Evolutionary conservation across 2,888 invertebrate genomes (phyloP).

Genomic region (Seira musarum): DNA sequence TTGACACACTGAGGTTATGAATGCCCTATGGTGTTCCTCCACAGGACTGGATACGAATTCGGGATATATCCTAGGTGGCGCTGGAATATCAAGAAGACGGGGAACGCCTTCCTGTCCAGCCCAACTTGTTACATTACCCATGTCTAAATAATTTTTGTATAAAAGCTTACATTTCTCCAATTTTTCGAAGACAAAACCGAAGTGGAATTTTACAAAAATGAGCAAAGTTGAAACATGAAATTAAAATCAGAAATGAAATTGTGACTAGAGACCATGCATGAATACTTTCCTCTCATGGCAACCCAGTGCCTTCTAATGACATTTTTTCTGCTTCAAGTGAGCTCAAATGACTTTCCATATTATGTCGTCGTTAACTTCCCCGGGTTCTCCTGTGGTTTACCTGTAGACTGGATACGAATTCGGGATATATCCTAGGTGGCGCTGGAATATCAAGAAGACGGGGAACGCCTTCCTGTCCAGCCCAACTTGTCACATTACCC

Average conservation of each 20-base stretch:
- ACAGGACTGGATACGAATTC: slow-evolving; percentile 38
- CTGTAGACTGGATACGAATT: slow-evolving; percentile 33
- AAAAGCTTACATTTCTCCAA: no score
- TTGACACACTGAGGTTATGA: slow-evolving; percentile 28
- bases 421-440: slow-evolving; percentile 24
- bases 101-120: neutral
- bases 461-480: neutral
- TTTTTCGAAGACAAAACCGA: no score
- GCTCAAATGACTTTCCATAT: no score
- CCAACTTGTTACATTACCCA: neutral
- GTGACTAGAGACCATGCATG: no score
- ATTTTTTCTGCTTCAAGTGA: no score
- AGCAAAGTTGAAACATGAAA: no score
- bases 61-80: slow-evolving; percentile 24
- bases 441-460: slow-evolving; percentile 19
- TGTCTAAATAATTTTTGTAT: no score
- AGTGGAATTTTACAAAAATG: no score
- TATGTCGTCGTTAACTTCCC: no score
- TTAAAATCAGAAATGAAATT: no score
- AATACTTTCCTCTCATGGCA: no score
- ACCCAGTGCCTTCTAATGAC: no score
- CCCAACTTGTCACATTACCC: neutral
- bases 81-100: slow-evolving; percentile 16
- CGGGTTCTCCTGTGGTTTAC: slow-evolving; percentile 17
- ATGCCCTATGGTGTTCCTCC: slow-evolving; percentile 19